Conservation (phyloP, 2,113 vertebrate species). For the Chaenocephalus aceratus region DNA sequence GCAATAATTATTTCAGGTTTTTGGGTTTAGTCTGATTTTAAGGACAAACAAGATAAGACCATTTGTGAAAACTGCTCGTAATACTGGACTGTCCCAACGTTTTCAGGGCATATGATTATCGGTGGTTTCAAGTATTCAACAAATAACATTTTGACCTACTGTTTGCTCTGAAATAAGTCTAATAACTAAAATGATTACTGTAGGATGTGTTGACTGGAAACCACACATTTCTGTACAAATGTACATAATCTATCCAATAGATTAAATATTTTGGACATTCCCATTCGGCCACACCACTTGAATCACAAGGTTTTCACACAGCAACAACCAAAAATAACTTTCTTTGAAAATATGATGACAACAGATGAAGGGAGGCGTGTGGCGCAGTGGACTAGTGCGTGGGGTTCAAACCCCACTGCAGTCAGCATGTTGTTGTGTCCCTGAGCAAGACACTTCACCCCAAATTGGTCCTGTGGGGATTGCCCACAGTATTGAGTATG, state of each 20-base stretch:
- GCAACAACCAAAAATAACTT: background rate
- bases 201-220: background rate
- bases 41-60: too few species aligned
- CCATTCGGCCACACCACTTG: background rate
- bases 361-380: background rate
- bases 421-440: too few species aligned
- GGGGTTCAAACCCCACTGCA: too few species aligned
- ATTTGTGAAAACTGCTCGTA: too few species aligned
- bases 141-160: background rate
- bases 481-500: too few species aligned
- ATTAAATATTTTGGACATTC: background rate
- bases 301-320: background rate
- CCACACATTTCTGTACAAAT: background rate
- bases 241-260: background rate
- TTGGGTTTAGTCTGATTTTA: too few species aligned
- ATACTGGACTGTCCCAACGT: too few species aligned
- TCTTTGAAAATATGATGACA: background rate
- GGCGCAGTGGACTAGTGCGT: too few species aligned
- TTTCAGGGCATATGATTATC: background rate
- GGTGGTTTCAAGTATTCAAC: background rate
- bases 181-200: background rate
- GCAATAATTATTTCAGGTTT: too few species aligned
- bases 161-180: background rate
- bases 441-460: too few species aligned
- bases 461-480: too few species aligned